phyloP scores from a whole-genome alignment of 2,888 invertebrate species.

The Dolomedes plantarius region DNA sequence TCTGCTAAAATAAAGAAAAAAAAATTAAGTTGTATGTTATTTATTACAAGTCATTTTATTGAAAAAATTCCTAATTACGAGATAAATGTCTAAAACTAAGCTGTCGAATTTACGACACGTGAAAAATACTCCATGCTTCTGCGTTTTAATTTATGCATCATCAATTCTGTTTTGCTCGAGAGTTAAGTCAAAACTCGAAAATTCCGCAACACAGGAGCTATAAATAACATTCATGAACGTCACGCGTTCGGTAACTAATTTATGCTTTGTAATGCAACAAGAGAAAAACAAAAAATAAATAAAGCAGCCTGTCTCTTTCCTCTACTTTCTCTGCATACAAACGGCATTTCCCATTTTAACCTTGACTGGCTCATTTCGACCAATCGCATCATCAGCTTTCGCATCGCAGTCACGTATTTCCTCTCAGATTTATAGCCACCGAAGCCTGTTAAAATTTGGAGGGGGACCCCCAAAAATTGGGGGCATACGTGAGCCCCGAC shows the following conservation, averaged over 20 bases:
- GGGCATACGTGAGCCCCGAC: not conserved
- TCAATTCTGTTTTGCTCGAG: too few species aligned
- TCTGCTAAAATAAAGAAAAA: too few species aligned
- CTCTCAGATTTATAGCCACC: slow-evolving; percentile 22
- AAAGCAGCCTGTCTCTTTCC: not conserved
- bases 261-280: not conserved
- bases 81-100: too few species aligned
- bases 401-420: slow-evolving; percentile 47
- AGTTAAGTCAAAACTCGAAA: not conserved
- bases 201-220: not conserved
- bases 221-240: not conserved
- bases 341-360: not conserved
- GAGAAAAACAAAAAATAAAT: not conserved
- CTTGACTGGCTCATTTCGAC: slow-evolving; percentile 10
- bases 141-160: too few species aligned
- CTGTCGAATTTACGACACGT: too few species aligned
- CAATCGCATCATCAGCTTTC: slow-evolving; percentile 37
- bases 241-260: slow-evolving; percentile 2
- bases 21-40: too few species aligned
- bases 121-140: too few species aligned
- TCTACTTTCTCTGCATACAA: not conserved
- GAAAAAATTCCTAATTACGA: too few species aligned
- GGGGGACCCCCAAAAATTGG: not conserved
- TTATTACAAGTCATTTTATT: too few species aligned
- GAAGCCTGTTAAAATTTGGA: slow-evolving; percentile 39